Percentiles rank a stretch among this genome's conserved stretches.
phyloP scores from a whole-genome alignment of 2,113 vertebrate genomes.

The Sardina pilchardus region DNA sequence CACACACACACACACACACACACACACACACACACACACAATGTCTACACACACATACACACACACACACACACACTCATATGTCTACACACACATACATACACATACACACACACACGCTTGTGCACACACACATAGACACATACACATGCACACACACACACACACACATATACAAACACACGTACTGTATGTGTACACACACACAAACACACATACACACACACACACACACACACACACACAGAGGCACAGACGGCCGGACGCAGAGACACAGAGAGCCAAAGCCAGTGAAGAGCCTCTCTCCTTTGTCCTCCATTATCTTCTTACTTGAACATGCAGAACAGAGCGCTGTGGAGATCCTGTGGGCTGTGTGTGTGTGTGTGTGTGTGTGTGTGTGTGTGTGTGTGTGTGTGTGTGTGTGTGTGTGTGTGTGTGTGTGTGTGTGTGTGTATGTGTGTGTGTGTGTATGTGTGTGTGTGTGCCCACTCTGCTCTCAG shows the following conservation, averaged over 20 bases:
- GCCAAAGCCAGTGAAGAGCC: conserved; percentile 32
- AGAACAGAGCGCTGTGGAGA: conserved; percentile 11
- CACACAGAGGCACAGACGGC: background rate
- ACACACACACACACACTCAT: background rate
- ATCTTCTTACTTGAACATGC: conserved; percentile 45
- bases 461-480: no score
- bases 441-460: no score
- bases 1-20: no score
- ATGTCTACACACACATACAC: background rate
- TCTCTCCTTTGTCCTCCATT: conserved; percentile 49
- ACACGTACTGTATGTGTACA: background rate
- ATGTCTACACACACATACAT: no score
- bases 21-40: no score
- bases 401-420: no score
- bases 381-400: no score
- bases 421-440: no score
- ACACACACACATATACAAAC: background rate
- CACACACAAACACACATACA: background rate
- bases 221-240: conserved; percentile 4
- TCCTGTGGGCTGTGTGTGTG: conserved; percentile 41
- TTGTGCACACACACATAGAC: background rate
- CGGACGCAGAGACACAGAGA: background rate
- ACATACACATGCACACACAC: background rate
- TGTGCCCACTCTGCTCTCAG: conserved; percentile 27
- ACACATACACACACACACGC: background rate